Evolutionary conservation across 2,888 invertebrate genomes (phyloP).

Genomic region (Parnassius mnemosyne): DNA sequence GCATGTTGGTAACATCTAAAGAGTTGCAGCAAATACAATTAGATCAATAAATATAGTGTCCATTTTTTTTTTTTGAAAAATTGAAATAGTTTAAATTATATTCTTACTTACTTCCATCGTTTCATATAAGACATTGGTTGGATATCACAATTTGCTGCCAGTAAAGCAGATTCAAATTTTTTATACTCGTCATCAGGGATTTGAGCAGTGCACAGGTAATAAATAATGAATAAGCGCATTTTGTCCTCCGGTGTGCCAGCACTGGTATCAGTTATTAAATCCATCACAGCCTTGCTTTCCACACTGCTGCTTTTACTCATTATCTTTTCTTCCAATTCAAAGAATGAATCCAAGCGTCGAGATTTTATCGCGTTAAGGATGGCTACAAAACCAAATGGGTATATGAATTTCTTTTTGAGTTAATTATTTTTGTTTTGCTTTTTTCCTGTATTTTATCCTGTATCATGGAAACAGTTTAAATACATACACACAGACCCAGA

Average conservation of each 20-base stretch:
- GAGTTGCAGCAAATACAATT: too few relatives aligned
- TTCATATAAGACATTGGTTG: constrained; percentile 93
- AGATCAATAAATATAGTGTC: too few relatives aligned
- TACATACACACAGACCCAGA: too few relatives aligned
- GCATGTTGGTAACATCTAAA: too few relatives aligned
- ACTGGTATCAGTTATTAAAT: constrained; percentile 91
- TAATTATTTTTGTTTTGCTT: too few relatives aligned
- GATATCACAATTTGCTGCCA: constrained; percentile 91
- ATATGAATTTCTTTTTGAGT: too few relatives aligned
- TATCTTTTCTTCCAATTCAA: constrained; percentile 98
- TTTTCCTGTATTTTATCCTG: too few relatives aligned
- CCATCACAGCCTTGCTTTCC: constrained; percentile 90
- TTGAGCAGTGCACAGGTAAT: constrained; percentile 91
- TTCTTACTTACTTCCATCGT: constrained; percentile 90
- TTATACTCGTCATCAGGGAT: constrained; percentile 91
- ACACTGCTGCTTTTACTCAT: constrained; percentile 90
- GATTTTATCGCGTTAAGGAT: constrained; percentile 92
- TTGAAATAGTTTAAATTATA: neutral
- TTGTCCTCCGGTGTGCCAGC: constrained; percentile 96
- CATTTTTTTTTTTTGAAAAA: too few relatives aligned
- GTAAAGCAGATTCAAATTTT: constrained; percentile 89
- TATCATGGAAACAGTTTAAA: too few relatives aligned
- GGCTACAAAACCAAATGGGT: constrained; percentile 58
- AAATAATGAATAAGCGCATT: constrained; percentile 94
- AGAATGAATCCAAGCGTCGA: constrained; percentile 95